These are phyloP conservation scores for Lanistes nyassanus DNA, from an alignment of 1,140 invertebrate species.

Conservation along the genomic window DNA sequence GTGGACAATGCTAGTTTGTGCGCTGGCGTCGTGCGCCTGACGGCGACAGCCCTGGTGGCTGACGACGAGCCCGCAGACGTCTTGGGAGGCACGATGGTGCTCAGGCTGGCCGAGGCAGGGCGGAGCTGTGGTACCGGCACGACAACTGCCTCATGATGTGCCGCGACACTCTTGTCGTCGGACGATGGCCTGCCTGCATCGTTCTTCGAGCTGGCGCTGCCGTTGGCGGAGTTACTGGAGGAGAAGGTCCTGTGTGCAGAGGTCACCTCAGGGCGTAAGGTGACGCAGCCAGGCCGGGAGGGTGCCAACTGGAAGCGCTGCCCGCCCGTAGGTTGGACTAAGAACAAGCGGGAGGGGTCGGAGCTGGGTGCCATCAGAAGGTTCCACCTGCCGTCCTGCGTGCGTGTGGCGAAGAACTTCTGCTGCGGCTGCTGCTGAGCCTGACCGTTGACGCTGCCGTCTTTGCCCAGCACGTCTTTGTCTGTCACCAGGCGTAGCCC, in stretches of 20 bases:
- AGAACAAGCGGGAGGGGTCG: constrained; percentile 21
- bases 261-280: too few relatives aligned
- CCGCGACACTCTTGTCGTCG: too few relatives aligned
- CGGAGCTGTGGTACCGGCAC: not conserved
- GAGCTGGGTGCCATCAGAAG: constrained; percentile 20
- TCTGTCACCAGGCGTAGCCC: constrained; percentile 12
- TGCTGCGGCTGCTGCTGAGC: constrained; percentile 13
- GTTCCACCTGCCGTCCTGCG: constrained; percentile 24
- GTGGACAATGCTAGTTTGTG: too few relatives aligned
- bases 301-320: constrained; percentile 14
- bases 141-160: not conserved
- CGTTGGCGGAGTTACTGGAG: not conserved
- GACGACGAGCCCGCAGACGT: too few relatives aligned
- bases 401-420: constrained; percentile 22
- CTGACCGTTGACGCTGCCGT: not conserved
- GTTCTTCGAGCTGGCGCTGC: not conserved
- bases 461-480: constrained; percentile 14
- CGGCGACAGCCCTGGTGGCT: too few relatives aligned
- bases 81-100: too few relatives aligned
- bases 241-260: not conserved
- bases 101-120: not conserved
- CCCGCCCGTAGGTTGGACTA: constrained; percentile 10
- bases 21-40: too few relatives aligned
- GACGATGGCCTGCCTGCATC: not conserved
- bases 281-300: too few relatives aligned